Conservation (phyloP, 2,797 vertebrate genomes). For the Enteromius anoplus region DNA sequence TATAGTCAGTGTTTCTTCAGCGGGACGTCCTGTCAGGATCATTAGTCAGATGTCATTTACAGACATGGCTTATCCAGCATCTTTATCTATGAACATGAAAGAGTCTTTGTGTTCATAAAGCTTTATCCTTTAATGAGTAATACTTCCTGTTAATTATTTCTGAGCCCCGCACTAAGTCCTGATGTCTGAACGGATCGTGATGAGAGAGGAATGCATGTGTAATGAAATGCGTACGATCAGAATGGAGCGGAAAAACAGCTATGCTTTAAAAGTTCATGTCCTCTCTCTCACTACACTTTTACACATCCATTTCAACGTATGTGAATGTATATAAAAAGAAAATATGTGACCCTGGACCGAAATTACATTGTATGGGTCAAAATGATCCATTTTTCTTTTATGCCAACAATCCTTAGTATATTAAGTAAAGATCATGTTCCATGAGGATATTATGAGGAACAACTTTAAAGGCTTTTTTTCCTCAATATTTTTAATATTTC, state of each 20-base stretch:
- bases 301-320: background rate
- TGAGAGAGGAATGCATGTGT: slow-evolving; percentile 13
- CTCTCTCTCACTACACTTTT: background rate
- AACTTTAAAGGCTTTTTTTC: too few relatives aligned
- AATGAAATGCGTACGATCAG: slow-evolving; percentile 23
- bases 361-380: too few relatives aligned
- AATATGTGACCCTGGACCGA: too few relatives aligned
- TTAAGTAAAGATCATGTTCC: too few relatives aligned
- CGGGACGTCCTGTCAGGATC: background rate
- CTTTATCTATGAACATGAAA: slow-evolving; percentile 54
- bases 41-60: slow-evolving; percentile 17
- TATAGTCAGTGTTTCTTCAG: background rate
- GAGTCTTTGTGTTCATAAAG: slow-evolving; percentile 51
- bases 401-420: too few relatives aligned
- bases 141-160: slow-evolving; percentile 58
- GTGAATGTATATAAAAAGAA: too few relatives aligned
- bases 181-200: slow-evolving; percentile 38
- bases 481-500: too few relatives aligned
- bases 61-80: slow-evolving; percentile 42
- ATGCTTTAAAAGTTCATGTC: background rate
- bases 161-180: background rate
- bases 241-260: background rate
- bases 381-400: too few relatives aligned
- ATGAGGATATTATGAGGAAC: too few relatives aligned
- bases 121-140: slow-evolving; percentile 60